Evolutionary conservation across 2,797 vertebrate species (phyloP), one percentile per base, ranked within the genome.

Genomic region (Intellagama lesueurii): DNA sequence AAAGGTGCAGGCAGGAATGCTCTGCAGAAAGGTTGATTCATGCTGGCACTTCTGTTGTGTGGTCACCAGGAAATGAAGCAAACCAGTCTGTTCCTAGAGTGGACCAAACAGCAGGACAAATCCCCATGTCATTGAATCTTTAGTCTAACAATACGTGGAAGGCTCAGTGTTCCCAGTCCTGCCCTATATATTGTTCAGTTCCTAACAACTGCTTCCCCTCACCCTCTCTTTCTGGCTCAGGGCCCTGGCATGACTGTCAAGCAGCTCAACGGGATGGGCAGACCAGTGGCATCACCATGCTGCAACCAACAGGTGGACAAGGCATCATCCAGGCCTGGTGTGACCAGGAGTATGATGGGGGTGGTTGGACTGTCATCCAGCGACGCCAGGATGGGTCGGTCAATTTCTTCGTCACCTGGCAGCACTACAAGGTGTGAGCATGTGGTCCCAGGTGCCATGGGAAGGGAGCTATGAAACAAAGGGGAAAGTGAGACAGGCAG

Each of bases 391-490:
- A 99, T 3, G 98, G 98, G 2, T 98, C 98, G 0, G 97, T 98
- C 86, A 98, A 98, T 95, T 99, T 99, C 96, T 99, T 98, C 94
- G 97, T 98, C 77, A 98, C 96, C 16, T 99, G 98, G 98, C 98
- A 98, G 88, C 97, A 98, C 92, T 99, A 99, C 87, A 99, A 99
- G 97, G 98, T 98, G 72, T n/a, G 72, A 80, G 87, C 88, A 11
- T 9, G 3, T 1, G 0, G 1, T 11, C 64, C 0, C 4, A 24
- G 79, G 5, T 16, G 11, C 19, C 69, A 35, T 19, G 17, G 6
- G 8, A n/a, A 72, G 32, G 1, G 30, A 35, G 52, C 49, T 0
- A 0, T 28, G 79, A 83, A 16, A 1, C 64, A 35, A 72, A 69
- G 9, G 30, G 56, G 26, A 16, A 26, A 44, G 30, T 70, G 12